These are phyloP conservation scores for Eupithecia inturbata DNA, from an alignment of 2,888 invertebrate genomes.

Conservation along the genomic window DNA sequence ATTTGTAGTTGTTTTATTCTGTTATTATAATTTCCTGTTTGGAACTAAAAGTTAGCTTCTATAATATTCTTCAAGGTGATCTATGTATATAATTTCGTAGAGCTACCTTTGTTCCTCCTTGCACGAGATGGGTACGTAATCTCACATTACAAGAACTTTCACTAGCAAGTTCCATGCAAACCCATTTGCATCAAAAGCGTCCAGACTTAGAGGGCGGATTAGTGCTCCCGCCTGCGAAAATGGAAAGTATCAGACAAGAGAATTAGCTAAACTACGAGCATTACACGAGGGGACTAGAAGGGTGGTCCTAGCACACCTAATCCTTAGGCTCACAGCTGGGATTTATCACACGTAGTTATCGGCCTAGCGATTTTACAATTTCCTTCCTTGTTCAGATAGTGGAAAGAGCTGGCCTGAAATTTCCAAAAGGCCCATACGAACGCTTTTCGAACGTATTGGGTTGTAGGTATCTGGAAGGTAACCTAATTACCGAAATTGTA, in stretches of 20 bases:
- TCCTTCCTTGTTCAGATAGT: not conserved
- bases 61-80: not conserved
- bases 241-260: conserved; percentile 26
- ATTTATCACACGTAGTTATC: conserved; percentile 15
- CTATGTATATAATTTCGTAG: not conserved
- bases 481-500: not conserved
- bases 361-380: not conserved
- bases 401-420: not conserved
- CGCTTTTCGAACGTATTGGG: not conserved
- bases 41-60: not conserved
- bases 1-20: too few relatives aligned
- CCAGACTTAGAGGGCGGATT: conserved; percentile 36
- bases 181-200: conserved; percentile 50
- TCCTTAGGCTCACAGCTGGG: conserved; percentile 21
- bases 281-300: conserved; percentile 20
- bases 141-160: not conserved
- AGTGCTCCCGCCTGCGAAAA: conserved; percentile 41
- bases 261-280: conserved; percentile 26
- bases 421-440: not conserved
- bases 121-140: not conserved
- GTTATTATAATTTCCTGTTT: too few relatives aligned
- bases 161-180: not conserved
- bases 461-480: not conserved
- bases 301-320: conserved; percentile 28
- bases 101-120: not conserved